Base-by-base conservation (phyloP, 2,888 invertebrate genomes). In the Athalia circularis region DNA sequence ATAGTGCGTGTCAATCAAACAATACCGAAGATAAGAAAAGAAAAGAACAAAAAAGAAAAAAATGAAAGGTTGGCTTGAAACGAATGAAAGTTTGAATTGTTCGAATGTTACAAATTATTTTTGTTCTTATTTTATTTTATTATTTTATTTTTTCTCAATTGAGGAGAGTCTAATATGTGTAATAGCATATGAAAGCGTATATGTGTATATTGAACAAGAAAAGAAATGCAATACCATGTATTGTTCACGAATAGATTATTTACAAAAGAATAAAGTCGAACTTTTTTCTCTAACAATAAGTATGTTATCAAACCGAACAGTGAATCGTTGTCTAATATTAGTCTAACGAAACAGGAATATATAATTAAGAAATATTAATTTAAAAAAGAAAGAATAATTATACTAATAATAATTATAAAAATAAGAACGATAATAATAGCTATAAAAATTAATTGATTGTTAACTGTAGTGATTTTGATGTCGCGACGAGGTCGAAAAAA, bases 141-240 rank as follows among this genome's bases (percentile, higher is more conserved):
- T 29, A 15, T 62, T 13, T 76, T 78, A 29, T 70, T 70, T 77
- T 61, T 74, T 80, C 62, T 79, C 77, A 77, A 68, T 77, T 54
- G 76, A 75, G 68, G 61, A 82, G 77, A 81, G 78, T 78, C 80
- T 82, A 82, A 83, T 84, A 83, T 84, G 82, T 84, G 80, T 82
- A 79, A 68, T 83, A 80, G 79, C 77, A 81, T 80, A 82, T 81
- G 77, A 67, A 57, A 80, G 80, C 80, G 81, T 82, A 81, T 82
- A 81, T 80, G 81, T 82, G 83, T 80, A 79, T 80, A 29, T 13
- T 8, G 15, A 13, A 29, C 7, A 29, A 62, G 29, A 5, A 62
- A 8, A 29, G 76, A 78, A 83, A 79, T 79, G 83, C 85, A 85
- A 85, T 86, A 85, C 85, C 80, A 65, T 86, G 86, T 86, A 86